Evolutionary conservation across 2,113 vertebrate species (phyloP).

Genomic region (Orycteropus afer): DNA sequence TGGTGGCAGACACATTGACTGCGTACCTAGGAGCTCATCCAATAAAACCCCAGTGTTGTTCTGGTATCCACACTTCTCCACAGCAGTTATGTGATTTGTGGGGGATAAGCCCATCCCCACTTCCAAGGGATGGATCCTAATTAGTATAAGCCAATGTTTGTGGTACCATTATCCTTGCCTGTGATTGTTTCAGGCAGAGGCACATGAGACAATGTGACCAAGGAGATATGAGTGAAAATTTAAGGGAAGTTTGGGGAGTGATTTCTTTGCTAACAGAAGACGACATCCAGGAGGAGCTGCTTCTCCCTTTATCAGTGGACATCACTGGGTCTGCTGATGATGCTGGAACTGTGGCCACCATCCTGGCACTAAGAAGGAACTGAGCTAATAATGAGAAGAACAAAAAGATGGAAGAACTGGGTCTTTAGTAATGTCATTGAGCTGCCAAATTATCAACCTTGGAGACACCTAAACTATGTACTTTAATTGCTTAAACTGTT

Average conservation of each 20-base stretch:
- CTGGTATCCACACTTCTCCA: not conserved
- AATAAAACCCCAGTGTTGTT: not conserved
- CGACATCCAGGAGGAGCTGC: not conserved
- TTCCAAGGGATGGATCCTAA: not conserved
- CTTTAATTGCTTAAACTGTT: not conserved
- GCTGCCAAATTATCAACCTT: not conserved
- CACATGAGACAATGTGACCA: not conserved
- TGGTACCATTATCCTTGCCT: too few relatives aligned
- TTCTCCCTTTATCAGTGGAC: not conserved
- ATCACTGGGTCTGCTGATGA: not conserved
- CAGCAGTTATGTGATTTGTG: not conserved
- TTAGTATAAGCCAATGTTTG: too few relatives aligned
- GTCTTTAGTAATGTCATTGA: not conserved
- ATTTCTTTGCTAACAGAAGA: not conserved
- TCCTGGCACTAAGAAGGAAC: too few relatives aligned
- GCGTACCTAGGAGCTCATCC: accelerated
- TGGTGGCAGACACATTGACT: not conserved
- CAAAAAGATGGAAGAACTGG: not conserved
- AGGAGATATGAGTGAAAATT: not conserved
- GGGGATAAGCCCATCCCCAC: not conserved
- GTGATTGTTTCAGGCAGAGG: not conserved
- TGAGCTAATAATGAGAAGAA: too few relatives aligned
- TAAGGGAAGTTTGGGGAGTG: not conserved
- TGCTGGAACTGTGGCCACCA: not conserved
- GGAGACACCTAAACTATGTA: not conserved